Evolutionary conservation across 2,113 vertebrate genomes (phyloP).

Genomic region (Neolamprologus devosi): DNA sequence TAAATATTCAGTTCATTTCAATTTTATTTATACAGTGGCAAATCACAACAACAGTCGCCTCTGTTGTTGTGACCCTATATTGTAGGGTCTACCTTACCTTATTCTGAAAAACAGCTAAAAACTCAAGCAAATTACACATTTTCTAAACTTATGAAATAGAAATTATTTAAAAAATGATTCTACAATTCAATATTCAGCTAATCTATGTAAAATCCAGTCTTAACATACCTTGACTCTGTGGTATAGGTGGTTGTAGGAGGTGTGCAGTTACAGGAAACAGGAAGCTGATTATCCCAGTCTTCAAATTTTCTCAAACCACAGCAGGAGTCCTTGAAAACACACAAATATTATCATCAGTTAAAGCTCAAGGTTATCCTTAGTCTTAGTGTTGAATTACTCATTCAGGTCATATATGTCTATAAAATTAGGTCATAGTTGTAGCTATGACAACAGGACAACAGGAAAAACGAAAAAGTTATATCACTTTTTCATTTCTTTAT

Average conservation of each 20-base stretch:
- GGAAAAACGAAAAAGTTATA: not conserved
- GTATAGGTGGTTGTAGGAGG: not conserved
- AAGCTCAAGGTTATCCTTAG: not conserved
- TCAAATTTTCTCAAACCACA: slow-evolving; percentile 46
- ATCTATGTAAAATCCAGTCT: not conserved
- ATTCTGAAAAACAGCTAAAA: not conserved
- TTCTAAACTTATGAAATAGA: not conserved
- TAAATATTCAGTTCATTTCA: not conserved
- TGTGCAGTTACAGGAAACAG: slow-evolving; percentile 34
- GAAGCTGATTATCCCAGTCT: slow-evolving; percentile 45
- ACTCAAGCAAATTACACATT: not conserved
- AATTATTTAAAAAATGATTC: not conserved
- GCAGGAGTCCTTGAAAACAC: slow-evolving; percentile 33
- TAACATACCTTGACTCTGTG: not conserved
- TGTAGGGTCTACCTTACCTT: not conserved
- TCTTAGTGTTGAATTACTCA: not conserved
- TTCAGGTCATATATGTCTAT: not conserved
- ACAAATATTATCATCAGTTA: not conserved
- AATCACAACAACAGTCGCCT: not conserved
- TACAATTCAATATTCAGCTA: not conserved
- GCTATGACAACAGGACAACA: not conserved
- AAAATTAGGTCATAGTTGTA: not conserved
- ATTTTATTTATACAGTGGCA: not conserved
- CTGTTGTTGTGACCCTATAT: not conserved
- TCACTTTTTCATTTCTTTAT: not conserved